Base-by-base conservation (phyloP, 2,888 invertebrate genomes). In the Sminthurinus aureus region DNA sequence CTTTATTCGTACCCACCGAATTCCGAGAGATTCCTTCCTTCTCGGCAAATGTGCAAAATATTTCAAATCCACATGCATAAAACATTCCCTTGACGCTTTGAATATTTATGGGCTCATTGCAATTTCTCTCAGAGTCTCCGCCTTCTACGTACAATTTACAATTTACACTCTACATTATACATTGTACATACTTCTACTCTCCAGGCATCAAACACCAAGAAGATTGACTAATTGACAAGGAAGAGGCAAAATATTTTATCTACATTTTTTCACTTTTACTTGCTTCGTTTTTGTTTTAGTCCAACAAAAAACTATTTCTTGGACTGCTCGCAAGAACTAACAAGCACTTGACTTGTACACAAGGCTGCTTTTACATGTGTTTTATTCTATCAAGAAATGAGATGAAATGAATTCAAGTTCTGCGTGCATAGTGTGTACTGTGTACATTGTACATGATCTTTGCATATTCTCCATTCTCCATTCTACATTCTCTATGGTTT, bases 1-100 rank as follows among this genome's bases (percentile, higher is more conserved):
- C 81, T 81, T 81, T 73, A 81, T 74, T 81, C 64, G n/a, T 18
- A n/a, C 73, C 74, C 73, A 73, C 81, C 74, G 81, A 81, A 81
- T 81, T 81, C 75, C 66, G 80, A 69, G 79, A 51, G 66, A 64
- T 50, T 26, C 26, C 13, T 24, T 71, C 24, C 24, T 15, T 18
- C 69, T 22, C 69, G 3, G 64, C 38, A 38, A 38, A 38, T 38
- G 38, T 38, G 38, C 38, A 38, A 38, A 38, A 38, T 38, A 38
- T 38, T 38, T 38, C 38, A 38, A 38, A 38, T 38, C 3, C 38
- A 38, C 38, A 38, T 1, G 38, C 38, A 38, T 38, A 38, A 38
- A 38, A 38, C 38, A 13, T 58, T 18, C 58, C 18, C 58, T 18
- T 58, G 58, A 58, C 58, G 9, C 58, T 13, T 58, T 58, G 13